Base-by-base conservation (phyloP, 2,797 vertebrate genomes). In the Erpetoichthys calabaricus region DNA sequence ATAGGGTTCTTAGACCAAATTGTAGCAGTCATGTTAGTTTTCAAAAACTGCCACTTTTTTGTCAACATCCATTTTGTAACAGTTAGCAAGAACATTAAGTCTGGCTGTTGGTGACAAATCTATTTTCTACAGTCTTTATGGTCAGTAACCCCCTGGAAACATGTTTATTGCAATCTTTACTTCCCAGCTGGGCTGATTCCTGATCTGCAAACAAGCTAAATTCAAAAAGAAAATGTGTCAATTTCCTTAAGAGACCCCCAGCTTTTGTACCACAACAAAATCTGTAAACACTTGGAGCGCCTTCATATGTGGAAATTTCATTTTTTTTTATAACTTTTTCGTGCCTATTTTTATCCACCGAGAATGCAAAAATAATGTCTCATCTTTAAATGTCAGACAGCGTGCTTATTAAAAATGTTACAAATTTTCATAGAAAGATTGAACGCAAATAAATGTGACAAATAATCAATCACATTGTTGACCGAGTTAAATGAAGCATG, bases 31-130 rank as follows among this genome's bases (percentile, higher is more conserved):
- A 75, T 63, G 74, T 75, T 73, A 70, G 66, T 67, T 82, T 72
- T 62, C 53, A 75, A 67, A 75, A 77, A 64, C 73, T 62, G 66
- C 63, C 76, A 70, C 74, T 71, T 76, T 72, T 73, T 69, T 72
- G 67, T 75, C 51, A 65, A 68, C 64, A 70, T 72, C 72, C 70
- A 69, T 80, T 80, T 72, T 70, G 69, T 70, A 65, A 62, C 61
- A 64, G 62, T 71, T 75, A 75, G 63, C 65, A 47, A 65, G 61
- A 64, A 71, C 70, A 71, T 71, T 74, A 68, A 64, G 70, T 68
- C 64, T 4, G 70, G 60, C 57, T 50, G 64, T 62, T 2, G 66
- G 64, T 69, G 68, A 73, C 68, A 72, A 69, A 75, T 72, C 62
- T 70, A 58, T 61, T 56, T 25, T 62, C 7, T 2, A 47, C 2